Base-by-base conservation (phyloP, 2,888 invertebrate genomes). In the Carpatolechia fugitivella region DNA sequence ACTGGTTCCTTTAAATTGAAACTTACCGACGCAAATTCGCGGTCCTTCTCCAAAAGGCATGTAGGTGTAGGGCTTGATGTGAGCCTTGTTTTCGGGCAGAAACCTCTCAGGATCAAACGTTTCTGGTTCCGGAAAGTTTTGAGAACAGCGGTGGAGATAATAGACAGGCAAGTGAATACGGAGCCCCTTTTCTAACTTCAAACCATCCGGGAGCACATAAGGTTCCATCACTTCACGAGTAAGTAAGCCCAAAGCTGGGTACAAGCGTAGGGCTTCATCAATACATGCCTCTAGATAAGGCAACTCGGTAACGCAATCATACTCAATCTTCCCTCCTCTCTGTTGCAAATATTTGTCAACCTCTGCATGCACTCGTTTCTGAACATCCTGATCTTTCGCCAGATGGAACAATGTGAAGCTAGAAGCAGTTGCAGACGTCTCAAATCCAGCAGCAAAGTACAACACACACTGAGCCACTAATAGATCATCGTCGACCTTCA, bases 381-480 rank as follows among this genome's bases (percentile, higher is more conserved):
- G 78, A 0, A 58, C 66, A 16, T 71, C 60, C 14, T 65, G 66
- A 14, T 73, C 55, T 58, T 79, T 81, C 0, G 83, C 77, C 10
- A 83, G 56, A 47, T 83, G 80, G 29, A 61, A 81, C 20, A 83
- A 54, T 0, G 72, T 65, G 31, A 63, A 74, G 24, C 68, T 65
- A n/a, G 71, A 52, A 0, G 78, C 76, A 0, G 70, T 70, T 0
- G 82, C 68, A 3, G 81, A 76, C 0, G 82, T 81, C 14, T 83
- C 82, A 44, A 69, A 83, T 0, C 83, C 83, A 18, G 80, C 31
- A 0, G 68, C 70, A 36, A 82, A 83, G 52, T 93, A 92, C 0
- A 91, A 66, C 33, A 91, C 80, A 3, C 91, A 89, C 54, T 93
- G 92, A 0, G 92, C 85, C 0, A 87, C 80, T 4, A 93, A 60